Percentiles rank a stretch among this genome's conserved stretches.
Conservation (phyloP, 2,797 vertebrate genomes). For the Fistularia tabacaria region DNA sequence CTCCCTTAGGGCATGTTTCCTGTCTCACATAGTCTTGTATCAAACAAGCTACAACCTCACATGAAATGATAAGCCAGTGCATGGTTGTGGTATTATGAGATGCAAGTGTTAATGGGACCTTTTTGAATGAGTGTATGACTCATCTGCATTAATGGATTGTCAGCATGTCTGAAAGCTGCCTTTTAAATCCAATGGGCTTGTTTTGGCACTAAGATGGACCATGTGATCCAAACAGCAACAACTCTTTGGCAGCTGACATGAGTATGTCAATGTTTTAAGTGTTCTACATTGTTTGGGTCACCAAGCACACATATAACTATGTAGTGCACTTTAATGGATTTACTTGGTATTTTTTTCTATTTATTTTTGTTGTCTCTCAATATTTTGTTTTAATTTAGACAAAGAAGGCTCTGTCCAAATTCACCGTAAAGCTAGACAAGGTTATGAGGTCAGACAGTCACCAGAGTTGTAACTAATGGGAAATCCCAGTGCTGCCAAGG, state of each 20-base stretch:
- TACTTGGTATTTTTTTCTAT: background rate
- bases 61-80: constrained; percentile 41
- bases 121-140: constrained; percentile 51
- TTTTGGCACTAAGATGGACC: constrained; percentile 47
- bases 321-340: background rate
- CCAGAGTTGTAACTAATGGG: constrained; percentile 10
- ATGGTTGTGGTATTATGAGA: constrained; percentile 45
- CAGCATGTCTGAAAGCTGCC: constrained; percentile 61
- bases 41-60: constrained; percentile 33
- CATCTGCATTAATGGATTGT: constrained; percentile 59
- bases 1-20: constrained; percentile 14
- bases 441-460: constrained; percentile 16
- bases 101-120: constrained; percentile 58
- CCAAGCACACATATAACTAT: constrained; percentile 26
- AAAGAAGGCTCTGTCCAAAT: constrained; percentile 12
- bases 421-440: constrained; percentile 8
- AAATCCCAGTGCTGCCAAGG: constrained; percentile 18
- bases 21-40: constrained; percentile 26
- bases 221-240: constrained; percentile 41
- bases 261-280: constrained; percentile 13
- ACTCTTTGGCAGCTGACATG: constrained; percentile 37
- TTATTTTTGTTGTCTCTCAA: background rate
- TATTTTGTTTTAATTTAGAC: constrained; percentile 14
- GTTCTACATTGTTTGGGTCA: constrained; percentile 40
- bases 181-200: constrained; percentile 61